Conservation (phyloP, 2,888 invertebrate genomes). For the Pterostichus madidus region DNA sequence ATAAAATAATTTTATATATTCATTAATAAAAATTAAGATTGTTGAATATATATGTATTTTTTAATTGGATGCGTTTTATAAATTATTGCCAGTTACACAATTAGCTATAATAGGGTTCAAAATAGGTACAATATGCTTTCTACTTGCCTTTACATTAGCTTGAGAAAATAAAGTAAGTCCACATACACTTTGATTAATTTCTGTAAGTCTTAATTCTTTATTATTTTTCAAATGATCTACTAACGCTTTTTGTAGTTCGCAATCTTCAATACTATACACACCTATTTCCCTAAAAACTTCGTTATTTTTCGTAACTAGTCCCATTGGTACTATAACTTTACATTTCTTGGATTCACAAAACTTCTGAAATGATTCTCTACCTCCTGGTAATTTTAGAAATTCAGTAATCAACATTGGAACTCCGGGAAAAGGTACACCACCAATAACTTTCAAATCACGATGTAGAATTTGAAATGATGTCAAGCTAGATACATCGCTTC, state of each 20-base stretch:
- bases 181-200: constrained; percentile 74
- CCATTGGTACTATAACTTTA: constrained; percentile 80
- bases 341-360: constrained; percentile 78
- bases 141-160: constrained; percentile 80
- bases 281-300: constrained; percentile 81
- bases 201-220: constrained; percentile 75
- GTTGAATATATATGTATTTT: background rate
- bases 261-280: constrained; percentile 75
- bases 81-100: constrained; percentile 33
- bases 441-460: constrained; percentile 87
- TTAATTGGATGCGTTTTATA: background rate
- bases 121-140: constrained; percentile 84
- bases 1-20: constrained; percentile 31
- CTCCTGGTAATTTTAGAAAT: constrained; percentile 78
- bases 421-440: constrained; percentile 78
- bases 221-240: constrained; percentile 72
- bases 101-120: constrained; percentile 41
- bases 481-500: constrained; percentile 84
- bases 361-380: constrained; percentile 77
- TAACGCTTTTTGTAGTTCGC: constrained; percentile 75
- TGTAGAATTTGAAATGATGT: constrained; percentile 84
- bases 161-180: constrained; percentile 80
- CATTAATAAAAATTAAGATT: constrained; percentile 22
- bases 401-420: constrained; percentile 83
- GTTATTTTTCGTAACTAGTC: constrained; percentile 80